Percentiles rank a stretch among this genome's conserved stretches.
Conservation (phyloP, 2,888 invertebrate species). For the Apamea sordens region DNA sequence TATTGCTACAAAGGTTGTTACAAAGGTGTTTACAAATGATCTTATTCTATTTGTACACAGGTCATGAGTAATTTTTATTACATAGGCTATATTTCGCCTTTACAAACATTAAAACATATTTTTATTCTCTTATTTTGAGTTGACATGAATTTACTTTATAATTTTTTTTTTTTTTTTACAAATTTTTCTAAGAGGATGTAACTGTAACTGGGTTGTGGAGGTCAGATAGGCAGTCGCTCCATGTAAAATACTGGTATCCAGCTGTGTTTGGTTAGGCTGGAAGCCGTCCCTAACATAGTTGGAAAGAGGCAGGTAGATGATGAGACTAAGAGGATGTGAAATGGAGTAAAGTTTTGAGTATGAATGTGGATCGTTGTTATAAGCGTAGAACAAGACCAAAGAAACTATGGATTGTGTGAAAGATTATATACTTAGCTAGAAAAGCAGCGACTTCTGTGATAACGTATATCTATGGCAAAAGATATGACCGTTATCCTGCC, state of each 20-base stretch:
- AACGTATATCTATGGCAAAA: neutral
- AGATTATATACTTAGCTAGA: neutral
- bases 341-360: neutral
- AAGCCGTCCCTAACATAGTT: no score
- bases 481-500: neutral
- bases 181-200: neutral
- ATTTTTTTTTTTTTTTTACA: no score
- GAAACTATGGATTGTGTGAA: neutral
- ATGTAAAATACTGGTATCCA: neutral
- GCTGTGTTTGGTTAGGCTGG: no score
- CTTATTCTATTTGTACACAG: no score
- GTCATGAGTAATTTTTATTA: no score
- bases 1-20: no score
- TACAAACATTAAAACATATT: no score
- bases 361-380: neutral
- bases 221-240: neutral
- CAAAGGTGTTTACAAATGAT: no score
- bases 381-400: neutral
- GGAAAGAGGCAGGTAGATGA: no score
- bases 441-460: neutral
- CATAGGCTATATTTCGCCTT: no score
- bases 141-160: no score
- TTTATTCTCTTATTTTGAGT: no score
- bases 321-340: neutral
- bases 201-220: neutral